Evolutionary conservation across 2,888 invertebrate genomes (phyloP), one percentile per base, ranked within the genome.

Genomic region (Eurytoma californica): DNA sequence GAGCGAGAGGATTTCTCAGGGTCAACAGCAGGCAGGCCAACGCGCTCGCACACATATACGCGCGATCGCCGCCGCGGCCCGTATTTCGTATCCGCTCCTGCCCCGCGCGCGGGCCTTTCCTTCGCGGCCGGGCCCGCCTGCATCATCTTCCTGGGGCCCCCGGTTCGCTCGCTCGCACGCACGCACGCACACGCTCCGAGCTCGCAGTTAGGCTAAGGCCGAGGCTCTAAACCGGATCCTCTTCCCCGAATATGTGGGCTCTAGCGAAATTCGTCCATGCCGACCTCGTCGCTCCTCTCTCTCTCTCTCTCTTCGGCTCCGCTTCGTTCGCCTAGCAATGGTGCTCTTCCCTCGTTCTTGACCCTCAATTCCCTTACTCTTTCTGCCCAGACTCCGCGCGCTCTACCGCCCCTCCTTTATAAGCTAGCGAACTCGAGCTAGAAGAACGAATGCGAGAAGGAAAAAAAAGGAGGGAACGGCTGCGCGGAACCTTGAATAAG

Each of bases 351-450:
- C 39, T 47, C 57, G 47, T 57, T 53, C 63, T 70, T 60, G 75
- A 53, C 47, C 53, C 68, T 69, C 61, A 53, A 20, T 58, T 69
- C 63, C n/a, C 24, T 72, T 39, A 12, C 12, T 3, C 53, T 49
- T 88, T 85, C 87, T 86, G 86, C 88, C 84, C 85, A 88, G 85
- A 87, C 85, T 86, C 88, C 85, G 85, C 85, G 83, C 84, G 85
- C 85, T 84, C 85, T 83, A 83, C 84, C 84, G 84, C 84, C 86
- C 82, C 85, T 86, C 84, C 86, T 85, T 86, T 70, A 63, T 70
- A 72, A 49, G 58, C 65, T 70, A 75, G 75, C 69, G 67, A 73
- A 72, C 84, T 86, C 86, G 87, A 84, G 85, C 85, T 83, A 84
- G 86, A 85, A 61, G 51, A 53, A 58, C 61, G 72, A 63, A 76